Base-by-base conservation (phyloP, 2,113 vertebrate species). In the Azemiops feae region DNA sequence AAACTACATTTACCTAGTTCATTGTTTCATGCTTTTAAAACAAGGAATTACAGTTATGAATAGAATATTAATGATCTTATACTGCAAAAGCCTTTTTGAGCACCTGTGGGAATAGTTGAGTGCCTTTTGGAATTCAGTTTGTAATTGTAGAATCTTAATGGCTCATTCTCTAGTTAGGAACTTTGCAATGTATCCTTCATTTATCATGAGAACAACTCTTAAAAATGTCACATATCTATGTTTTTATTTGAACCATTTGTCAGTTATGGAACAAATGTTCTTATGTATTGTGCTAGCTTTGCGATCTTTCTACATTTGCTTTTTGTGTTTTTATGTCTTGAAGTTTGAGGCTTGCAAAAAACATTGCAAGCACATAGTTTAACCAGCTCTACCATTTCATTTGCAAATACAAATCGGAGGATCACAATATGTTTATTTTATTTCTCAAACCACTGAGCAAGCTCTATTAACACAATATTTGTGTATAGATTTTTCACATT, bases 21-120 rank as follows among this genome's bases (percentile, higher is more conserved):
- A 92, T 27, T 85, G 0, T 87, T n/a, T n/a, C n/a, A n/a, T 39
- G 14, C 16, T 93, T 94, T 81, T 94, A 85, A 93, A 94, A 53
- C 5, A 92, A 92, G 91, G 92, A 90, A 90, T 69, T 60, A 6
- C 81, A 60, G 30, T 92, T 93, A 91, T 64, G 43, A 89, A 53
- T 89, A 92, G 86, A 53, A 39, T 92, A 92, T 90, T 91, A 88
- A 92, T 89, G 58, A 27, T 81, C 53, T 93, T 64, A 30, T 87
- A 94, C 7, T 92, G 10, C 30, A 11, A 43, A 58, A 16, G 16
- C 18, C 22, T 57, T 1, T 4, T 5, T 50, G 2, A 91, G 58
- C 8, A 89, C 55, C 60, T 94, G 93, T 92, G 89, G 91, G 90
- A 92, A 93, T 93, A 58, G 30, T 58, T 60, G 39, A 85, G 30